Evolutionary conservation across 1,140 invertebrate species (phyloP), one percentile per base, ranked within the genome.

Genomic region (Grapholita molesta): DNA sequence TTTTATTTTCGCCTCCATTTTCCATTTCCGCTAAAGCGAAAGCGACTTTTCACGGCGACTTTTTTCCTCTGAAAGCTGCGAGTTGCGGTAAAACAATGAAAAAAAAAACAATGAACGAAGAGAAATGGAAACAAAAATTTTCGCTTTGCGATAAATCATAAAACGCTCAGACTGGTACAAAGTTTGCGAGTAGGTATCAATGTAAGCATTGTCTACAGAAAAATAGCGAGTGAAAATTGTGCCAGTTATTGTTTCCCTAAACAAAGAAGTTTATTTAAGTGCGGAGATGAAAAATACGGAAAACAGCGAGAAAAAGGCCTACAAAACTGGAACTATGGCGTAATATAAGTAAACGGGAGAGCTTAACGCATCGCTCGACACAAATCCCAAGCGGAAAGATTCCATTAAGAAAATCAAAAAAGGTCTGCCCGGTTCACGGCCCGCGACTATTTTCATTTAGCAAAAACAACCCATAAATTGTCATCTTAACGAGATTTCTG

Each of bases 391-490:
- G 82, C 83, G 88, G 76, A 89, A 86, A 89, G 86, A 90, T 90
- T 91, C 89, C 89, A 91, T 91, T 91, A 91, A 89, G 89, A 88
- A 91, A 91, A 91, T 91, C 88, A 91, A 91, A 91, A 90, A 91
- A 91, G 87, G 86, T 86, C 84, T 83, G 80, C 82, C 89, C 83
- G 87, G 86, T 90, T 88, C 85, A 84, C 81, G 83, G 78, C 69
- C 75, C 81, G 79, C 81, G 87, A 91, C 86, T 91, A 91, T 90
- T 91, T 91, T 91, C 88, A 91, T 91, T 91, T 91, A 91, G 88
- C 87, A 90, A 90, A 91, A 91, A 91, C 89, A 91, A 88, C 78
- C 89, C 86, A 91, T 91, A 91, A 91, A 91, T 91, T 90, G 88
- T 90, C 88, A 90, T 91, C 88, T 90, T 91, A 89, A 91, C 88